These are phyloP conservation scores for Microcebus tavaratra DNA, from an alignment of 2,113 vertebrate genomes.

Conservation along the genomic window DNA sequence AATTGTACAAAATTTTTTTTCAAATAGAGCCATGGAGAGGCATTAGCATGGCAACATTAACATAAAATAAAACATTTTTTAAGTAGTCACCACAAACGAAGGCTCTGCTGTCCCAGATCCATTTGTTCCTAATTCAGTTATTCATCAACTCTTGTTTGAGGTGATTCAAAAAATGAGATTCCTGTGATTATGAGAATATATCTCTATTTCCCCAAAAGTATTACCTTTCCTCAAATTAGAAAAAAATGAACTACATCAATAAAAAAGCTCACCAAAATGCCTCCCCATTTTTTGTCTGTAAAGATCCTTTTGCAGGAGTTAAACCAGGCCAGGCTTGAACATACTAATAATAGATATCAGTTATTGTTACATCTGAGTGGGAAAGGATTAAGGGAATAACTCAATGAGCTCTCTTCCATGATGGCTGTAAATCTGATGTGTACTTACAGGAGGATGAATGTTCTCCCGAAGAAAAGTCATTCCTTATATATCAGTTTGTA, in stretches of 20 bases:
- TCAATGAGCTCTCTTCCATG: neutral
- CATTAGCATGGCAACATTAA: neutral
- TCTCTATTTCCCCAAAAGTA: neutral
- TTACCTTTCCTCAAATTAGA: conserved; percentile 8
- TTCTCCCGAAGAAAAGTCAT: neutral
- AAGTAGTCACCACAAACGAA: neutral
- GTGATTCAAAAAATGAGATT: neutral
- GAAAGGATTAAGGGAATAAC: conserved; percentile 22
- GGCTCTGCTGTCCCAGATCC: neutral
- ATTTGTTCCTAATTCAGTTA: neutral
- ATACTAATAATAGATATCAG: neutral
- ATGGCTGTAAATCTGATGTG: neutral
- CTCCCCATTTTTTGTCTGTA: neutral
- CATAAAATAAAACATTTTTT: neutral
- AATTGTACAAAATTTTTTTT: neutral
- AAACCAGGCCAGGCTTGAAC: neutral
- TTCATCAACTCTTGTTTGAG: neutral
- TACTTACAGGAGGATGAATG: neutral
- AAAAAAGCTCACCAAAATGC: neutral
- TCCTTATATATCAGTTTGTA: neutral
- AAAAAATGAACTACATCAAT: neutral
- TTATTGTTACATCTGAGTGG: neutral
- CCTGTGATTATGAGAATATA: neutral
- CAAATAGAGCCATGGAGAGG: neutral
- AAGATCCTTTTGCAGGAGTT: conserved; percentile 7